phyloP scores from a whole-genome alignment of 1,140 invertebrate genomes.

The Hyphantria cunea region DNA sequence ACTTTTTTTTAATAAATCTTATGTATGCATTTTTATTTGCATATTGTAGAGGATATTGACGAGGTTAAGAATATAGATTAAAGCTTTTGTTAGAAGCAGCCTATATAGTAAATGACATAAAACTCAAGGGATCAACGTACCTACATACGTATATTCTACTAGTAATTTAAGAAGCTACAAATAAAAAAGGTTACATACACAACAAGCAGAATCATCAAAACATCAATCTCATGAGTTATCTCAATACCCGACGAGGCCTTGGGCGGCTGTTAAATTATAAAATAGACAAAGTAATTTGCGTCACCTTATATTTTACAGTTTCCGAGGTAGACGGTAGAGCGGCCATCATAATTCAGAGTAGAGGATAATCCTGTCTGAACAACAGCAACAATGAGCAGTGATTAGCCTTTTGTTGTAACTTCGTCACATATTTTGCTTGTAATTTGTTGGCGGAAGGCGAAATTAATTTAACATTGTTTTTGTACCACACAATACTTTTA shows the following conservation, averaged over 20 bases:
- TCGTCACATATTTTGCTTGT: constrained; percentile 25
- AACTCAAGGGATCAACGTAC: no score
- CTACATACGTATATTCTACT: no score
- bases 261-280: constrained; percentile 30
- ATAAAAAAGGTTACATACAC: not conserved
- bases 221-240: constrained; percentile 28
- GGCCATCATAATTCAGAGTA: constrained; percentile 3
- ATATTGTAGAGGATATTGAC: no score
- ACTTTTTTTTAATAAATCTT: no score
- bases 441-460: constrained; percentile 12
- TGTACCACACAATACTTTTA: no score
- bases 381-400: constrained; percentile 16
- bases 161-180: no score
- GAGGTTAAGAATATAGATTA: no score
- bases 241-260: constrained; percentile 26
- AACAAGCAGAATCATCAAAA: constrained; percentile 8
- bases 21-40: no score
- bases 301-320: constrained; percentile 34
- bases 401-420: constrained; percentile 19
- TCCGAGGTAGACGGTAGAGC: constrained; percentile 13
- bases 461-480: constrained; percentile 7
- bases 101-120: no score
- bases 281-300: constrained; percentile 36
- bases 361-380: constrained; percentile 3
- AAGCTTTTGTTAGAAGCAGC: no score